Conservation (phyloP, 2,888 invertebrate species). For the Hydroisotoma schaefferi region DNA sequence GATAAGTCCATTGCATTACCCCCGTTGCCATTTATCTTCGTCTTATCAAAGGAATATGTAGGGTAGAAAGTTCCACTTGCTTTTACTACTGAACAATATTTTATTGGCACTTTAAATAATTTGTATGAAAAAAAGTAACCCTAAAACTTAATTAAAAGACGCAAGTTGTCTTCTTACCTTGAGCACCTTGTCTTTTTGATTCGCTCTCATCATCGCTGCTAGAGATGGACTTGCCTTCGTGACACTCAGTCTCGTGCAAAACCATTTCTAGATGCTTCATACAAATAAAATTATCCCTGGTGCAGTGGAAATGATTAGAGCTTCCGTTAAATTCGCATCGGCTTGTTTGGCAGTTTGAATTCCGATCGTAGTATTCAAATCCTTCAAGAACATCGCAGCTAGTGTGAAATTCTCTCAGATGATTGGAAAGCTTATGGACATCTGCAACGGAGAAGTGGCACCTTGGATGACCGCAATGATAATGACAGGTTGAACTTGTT, state of each 20-base stretch:
- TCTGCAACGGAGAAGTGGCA: conserved; percentile 77
- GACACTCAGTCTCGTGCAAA: conserved; percentile 63
- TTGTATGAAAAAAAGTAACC: background rate
- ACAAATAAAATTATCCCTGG: conserved; percentile 62
- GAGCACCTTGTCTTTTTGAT: conserved; percentile 40
- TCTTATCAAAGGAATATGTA: conserved; percentile 60
- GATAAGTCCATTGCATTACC: conserved; percentile 47
- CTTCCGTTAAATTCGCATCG: conserved; percentile 56
- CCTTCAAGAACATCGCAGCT: conserved; percentile 76
- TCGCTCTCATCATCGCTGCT: conserved; percentile 49
- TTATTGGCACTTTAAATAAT: background rate
- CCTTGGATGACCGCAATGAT: conserved; percentile 76
- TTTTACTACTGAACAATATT: conserved; percentile 69
- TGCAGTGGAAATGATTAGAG: conserved; percentile 67
- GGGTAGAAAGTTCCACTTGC: conserved; percentile 90
- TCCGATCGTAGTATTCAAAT: conserved; percentile 76
- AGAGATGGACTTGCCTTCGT: conserved; percentile 48
- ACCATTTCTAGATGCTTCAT: conserved; percentile 61
- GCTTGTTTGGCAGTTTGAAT: conserved; percentile 65
- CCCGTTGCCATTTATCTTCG: conserved; percentile 40
- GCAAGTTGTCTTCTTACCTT: too few species aligned
- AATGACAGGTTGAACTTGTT: conserved; percentile 63
- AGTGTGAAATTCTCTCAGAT: conserved; percentile 81
- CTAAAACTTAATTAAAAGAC: background rate
- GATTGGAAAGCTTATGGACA: conserved; percentile 71